Conservation (phyloP, 2,113 vertebrate genomes). For the Sinocyclocheilus rhinocerous region DNA sequence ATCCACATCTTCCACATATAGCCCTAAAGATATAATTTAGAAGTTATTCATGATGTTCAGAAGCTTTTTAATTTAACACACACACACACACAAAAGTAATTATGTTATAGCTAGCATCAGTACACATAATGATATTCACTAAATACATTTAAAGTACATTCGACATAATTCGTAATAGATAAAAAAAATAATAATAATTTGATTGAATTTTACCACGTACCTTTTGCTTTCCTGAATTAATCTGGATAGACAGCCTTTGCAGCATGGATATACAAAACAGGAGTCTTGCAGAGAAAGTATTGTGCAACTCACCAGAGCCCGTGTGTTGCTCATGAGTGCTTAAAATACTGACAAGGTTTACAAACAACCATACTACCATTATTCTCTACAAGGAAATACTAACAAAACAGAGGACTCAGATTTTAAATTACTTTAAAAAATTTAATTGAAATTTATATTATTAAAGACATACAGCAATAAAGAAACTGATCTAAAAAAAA, state of each 20-base stretch:
- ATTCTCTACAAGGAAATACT: neutral
- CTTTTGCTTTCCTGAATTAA: conserved; percentile 35
- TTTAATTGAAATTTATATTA: too few relatives aligned
- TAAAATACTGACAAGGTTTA: neutral
- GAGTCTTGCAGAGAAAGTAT: conserved; percentile 66
- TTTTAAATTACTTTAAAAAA: neutral
- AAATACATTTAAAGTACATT: neutral
- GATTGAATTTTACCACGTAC: conserved; percentile 17
- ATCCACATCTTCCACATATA: conserved; percentile 69
- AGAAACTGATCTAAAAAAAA: neutral
- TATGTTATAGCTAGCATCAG: neutral
- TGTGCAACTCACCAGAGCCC: conserved; percentile 65
- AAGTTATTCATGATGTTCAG: neutral
- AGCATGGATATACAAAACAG: conserved; percentile 70
- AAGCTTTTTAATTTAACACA: neutral
- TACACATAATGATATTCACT: neutral
- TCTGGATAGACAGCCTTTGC: conserved; percentile 68
- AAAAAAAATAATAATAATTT: neutral
- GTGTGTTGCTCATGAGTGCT: conserved; percentile 58
- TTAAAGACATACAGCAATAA: neutral
- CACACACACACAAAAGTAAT: too few relatives aligned
- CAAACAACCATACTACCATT: neutral
- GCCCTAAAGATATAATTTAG: conserved; percentile 50
- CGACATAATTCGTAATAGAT: too few relatives aligned
- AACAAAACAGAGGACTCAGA: neutral